Base-by-base conservation (phyloP, 1,140 invertebrate genomes). In the Saccostrea echinata region DNA sequence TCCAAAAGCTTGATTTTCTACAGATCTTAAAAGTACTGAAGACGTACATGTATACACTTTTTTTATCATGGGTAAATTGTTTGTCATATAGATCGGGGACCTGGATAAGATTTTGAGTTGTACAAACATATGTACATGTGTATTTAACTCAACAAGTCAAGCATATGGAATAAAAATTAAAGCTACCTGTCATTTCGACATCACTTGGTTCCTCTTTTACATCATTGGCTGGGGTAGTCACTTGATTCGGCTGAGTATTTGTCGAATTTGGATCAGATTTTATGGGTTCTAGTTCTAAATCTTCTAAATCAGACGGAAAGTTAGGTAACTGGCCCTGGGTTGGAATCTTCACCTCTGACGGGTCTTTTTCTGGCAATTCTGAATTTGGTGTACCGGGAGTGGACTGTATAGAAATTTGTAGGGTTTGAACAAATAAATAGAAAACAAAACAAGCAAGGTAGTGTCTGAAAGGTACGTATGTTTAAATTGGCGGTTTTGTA, bases 261-360 rank as follows among this genome's bases (percentile, higher is more conserved):
- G 24, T 8, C 3, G 27, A 13, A 71, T 71, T 71, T 71, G 68
- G 24, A 61, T 84, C 83, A 55, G 83, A 84, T 57, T 84, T 84
- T 51, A 84, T 53, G n/a, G 83, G 83, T 30, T 84, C 83, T n/a
- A 84, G 16, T 21, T 57, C 18, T 18, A 84, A 24, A 57, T 84
- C 83, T 4, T 61, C 55, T 30, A 84, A 30, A 27, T 84, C 83
- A 18, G 83, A 84, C 11, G 83, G 83, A 53, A 82, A 61, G 27
- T 84, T 55, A 9, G 82, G 51, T 21, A 84, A 13, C 9, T 55
- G 21, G n/a, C n/a, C 1, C 6, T 55, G 18, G 6, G 83, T 4
- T 21, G n/a, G 1, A 8, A 27, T 16, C 53, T 33, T 61, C 52
- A 51, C 81, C 52, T 82, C 35, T 33, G 35, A n/a, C 11, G 27